A percentile compares a stretch with the other conserved stretches of the same genome.
phyloP scores from a whole-genome alignment of 2,797 vertebrate species.

The Philypnodon macrostomus region DNA sequence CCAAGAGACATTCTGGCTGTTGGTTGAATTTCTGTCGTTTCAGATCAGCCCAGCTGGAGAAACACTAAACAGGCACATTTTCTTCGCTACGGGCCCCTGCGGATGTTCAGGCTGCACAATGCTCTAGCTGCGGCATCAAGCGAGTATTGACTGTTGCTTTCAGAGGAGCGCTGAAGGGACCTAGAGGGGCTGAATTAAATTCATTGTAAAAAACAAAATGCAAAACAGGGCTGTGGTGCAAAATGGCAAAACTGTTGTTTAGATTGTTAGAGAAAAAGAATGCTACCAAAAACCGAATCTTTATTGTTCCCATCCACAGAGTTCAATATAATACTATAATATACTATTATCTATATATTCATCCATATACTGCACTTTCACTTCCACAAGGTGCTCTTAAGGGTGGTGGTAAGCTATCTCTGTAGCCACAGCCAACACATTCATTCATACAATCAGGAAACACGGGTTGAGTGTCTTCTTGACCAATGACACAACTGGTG shows the following conservation, averaged over 20 bases:
- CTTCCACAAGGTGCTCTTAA: too few species aligned
- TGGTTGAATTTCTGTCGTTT: constrained; percentile 72
- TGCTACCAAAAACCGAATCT: background rate
- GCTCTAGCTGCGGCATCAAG: constrained; percentile 51
- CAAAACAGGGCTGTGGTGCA: constrained; percentile 11
- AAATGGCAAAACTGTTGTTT: constrained; percentile 17
- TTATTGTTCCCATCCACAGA: too few species aligned
- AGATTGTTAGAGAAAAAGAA: background rate
- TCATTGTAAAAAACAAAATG: constrained; percentile 5
- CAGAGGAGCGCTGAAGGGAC: constrained; percentile 27
- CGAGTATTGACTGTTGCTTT: constrained; percentile 60
- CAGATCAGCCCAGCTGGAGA: constrained; percentile 74
- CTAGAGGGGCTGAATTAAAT: constrained; percentile 24
- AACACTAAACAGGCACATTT: constrained; percentile 72
- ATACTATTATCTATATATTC: too few species aligned
- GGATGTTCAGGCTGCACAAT: constrained; percentile 58
- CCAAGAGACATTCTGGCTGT: constrained; percentile 68
- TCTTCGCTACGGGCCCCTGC: constrained; percentile 45
- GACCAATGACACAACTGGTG: too few species aligned
- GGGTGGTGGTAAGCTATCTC: too few species aligned
- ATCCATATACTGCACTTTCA: too few species aligned
- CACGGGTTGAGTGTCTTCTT: too few species aligned
- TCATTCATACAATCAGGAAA: too few species aligned
- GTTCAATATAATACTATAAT: too few species aligned
- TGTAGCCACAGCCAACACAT: too few species aligned